Conservation (phyloP, 2,113 vertebrate genomes). For the Neoarius graeffei region DNA sequence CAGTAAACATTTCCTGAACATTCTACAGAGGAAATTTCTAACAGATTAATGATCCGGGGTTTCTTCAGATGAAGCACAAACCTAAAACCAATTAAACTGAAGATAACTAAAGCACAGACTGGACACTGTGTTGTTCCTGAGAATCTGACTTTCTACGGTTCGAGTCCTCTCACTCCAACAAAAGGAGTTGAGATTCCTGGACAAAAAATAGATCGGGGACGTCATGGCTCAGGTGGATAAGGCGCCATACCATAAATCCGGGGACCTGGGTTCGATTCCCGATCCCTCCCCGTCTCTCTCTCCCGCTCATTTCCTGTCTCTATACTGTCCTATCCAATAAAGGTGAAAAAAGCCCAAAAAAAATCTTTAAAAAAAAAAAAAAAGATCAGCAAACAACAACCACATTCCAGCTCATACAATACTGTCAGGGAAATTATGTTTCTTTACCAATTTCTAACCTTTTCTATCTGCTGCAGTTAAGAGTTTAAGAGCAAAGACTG, state of each 20-base stretch:
- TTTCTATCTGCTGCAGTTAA: neutral
- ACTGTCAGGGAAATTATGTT: neutral
- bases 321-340: too few species aligned
- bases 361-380: too few species aligned
- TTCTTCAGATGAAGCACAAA: neutral
- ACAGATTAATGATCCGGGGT: too few species aligned
- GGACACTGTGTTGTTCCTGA: neutral
- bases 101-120: neutral
- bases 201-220: too few species aligned
- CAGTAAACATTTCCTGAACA: neutral
- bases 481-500: neutral
- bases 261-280: too few species aligned
- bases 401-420: neutral
- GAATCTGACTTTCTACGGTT: neutral
- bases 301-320: too few species aligned
- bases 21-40: neutral
- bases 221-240: too few species aligned
- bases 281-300: too few species aligned
- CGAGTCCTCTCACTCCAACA: neutral
- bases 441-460: neutral
- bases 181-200: too few species aligned
- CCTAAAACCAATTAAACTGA: neutral
- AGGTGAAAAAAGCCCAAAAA: too few species aligned
- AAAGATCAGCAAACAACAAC: conserved; percentile 5
- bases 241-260: too few species aligned